Conservation (phyloP, 1,140 invertebrate species). For the Drosophila carrolli region DNA sequence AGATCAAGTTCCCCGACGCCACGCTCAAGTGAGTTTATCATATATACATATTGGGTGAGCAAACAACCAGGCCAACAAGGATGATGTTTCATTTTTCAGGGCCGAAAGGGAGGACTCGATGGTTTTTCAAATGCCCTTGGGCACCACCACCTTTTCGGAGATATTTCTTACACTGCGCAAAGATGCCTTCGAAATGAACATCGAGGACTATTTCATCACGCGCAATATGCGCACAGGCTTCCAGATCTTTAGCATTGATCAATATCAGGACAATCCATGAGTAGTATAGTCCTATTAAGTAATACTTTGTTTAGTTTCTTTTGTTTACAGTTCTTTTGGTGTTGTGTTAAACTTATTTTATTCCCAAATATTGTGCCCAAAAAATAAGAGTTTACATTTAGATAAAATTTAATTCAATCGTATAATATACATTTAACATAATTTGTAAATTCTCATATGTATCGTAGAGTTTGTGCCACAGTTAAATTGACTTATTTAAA, state of each 20-base stretch:
- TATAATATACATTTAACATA: constrained; percentile 38
- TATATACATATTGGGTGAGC: not conserved
- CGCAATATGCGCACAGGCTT: constrained; percentile 37
- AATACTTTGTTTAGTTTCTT: too few relatives aligned
- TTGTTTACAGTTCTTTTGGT: not conserved
- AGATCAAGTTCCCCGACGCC: constrained; percentile 57
- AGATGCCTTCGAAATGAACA: constrained; percentile 63
- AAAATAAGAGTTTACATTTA: constrained; percentile 10
- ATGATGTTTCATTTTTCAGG: constrained; percentile 16
- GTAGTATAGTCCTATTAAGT: not conserved
- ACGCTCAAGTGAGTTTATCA: constrained; percentile 38
- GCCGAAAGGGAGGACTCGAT: constrained; percentile 20
- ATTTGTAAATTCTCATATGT: constrained; percentile 54
- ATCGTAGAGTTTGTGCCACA: constrained; percentile 47
- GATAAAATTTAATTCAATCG: constrained; percentile 42
- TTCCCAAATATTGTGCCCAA: too few relatives aligned
- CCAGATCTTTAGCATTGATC: not conserved
- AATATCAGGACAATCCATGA: not conserved
- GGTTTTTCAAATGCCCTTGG: constrained; percentile 36
- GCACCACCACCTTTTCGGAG: constrained; percentile 37
- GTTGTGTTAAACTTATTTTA: not conserved
- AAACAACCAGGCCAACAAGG: not conserved
- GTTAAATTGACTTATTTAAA: constrained; percentile 47
- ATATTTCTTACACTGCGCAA: constrained; percentile 53
- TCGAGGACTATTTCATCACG: constrained; percentile 65